Base-by-base conservation (phyloP, 2,888 invertebrate species). In the Schizaphis graminum region DNA sequence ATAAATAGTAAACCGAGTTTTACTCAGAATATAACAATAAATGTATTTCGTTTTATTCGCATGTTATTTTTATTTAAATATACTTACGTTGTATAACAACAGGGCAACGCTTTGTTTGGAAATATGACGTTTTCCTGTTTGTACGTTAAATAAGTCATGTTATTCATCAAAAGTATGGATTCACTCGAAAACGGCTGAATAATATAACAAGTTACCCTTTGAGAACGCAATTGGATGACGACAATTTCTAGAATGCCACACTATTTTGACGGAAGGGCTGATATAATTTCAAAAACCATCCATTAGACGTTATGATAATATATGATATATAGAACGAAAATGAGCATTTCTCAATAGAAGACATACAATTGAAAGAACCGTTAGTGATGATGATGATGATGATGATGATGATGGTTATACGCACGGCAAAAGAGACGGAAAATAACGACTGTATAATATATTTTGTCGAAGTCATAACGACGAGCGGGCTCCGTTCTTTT, bases 171-270 rank as follows among this genome's bases (percentile, higher is more conserved):
- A 61, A 89, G 89, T 89, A 47, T 61, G 89, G 61, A 61, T 61
- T 61, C 61, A 44, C 44, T n/a, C 28, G 57, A 28, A 44, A 89
- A 89, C 10, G 35, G 67, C 21, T 77, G 77, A 77, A 77, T 77
- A 35, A 3, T 35, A 77, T 77, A 77, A 77, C 47, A 90, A 90
- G 26, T 53, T 53, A 77, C 28, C 53, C 77, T 77, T 49, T 53
- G 26, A 53, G 7, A 35, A 49, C 26, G 44, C 86, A 47, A n/a
- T 44, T 35, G 35, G 35, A 53, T 49, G 26, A 91, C 91, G 26
- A 53, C 35, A 21, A 49, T 91, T 91, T 91, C 77, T 35, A 77
- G 77, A 91, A 91, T 53, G 77, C 77, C 77, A 35, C 49, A 77
- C 47, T 47, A 47, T 44, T 28, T 16, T 28, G 21, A 91, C 3